Evolutionary conservation across 2,888 invertebrate genomes (phyloP).

Genomic region (Cosmorhoe ocellata): DNA sequence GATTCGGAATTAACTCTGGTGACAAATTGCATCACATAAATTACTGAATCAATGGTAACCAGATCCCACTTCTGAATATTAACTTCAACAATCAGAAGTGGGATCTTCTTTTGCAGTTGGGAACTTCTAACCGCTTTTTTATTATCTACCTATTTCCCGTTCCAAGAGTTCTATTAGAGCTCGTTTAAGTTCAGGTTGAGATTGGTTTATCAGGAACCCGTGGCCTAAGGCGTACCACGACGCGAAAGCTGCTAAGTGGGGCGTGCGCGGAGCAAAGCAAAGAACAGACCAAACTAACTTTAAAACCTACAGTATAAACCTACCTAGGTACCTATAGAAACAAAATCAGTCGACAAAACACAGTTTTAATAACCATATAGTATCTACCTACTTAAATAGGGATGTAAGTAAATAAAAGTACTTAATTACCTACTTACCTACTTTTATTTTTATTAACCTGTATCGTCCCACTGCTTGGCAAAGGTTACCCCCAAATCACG

Average conservation of each 20-base stretch:
- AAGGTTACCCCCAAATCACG: no score
- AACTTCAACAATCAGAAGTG: no score
- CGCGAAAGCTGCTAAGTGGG: conserved; percentile 14
- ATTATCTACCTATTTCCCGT: conserved; percentile 10
- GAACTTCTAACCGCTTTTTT: conserved; percentile 1
- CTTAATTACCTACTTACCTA: no score
- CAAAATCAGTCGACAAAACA: no score
- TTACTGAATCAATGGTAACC: not conserved
- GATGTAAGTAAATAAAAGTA: no score
- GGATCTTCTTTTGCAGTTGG: not conserved
- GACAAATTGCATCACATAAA: no score
- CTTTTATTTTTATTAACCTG: no score
- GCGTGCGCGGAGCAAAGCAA: not conserved
- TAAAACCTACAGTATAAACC: not conserved
- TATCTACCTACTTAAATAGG: no score
- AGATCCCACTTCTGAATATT: not conserved
- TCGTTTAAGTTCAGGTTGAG: conserved; percentile 25
- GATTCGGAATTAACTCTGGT: not conserved
- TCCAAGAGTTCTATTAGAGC: conserved; percentile 23
- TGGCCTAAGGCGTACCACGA: conserved; percentile 22
- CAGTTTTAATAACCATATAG: no score
- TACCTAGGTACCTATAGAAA: no score
- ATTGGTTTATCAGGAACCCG: conserved; percentile 29
- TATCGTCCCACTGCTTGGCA: no score
- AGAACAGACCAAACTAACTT: no score